Evolutionary conservation across 2,113 vertebrate genomes (phyloP), one percentile per base, ranked within the genome.

Genomic region (Deroptyus accipitrinus): DNA sequence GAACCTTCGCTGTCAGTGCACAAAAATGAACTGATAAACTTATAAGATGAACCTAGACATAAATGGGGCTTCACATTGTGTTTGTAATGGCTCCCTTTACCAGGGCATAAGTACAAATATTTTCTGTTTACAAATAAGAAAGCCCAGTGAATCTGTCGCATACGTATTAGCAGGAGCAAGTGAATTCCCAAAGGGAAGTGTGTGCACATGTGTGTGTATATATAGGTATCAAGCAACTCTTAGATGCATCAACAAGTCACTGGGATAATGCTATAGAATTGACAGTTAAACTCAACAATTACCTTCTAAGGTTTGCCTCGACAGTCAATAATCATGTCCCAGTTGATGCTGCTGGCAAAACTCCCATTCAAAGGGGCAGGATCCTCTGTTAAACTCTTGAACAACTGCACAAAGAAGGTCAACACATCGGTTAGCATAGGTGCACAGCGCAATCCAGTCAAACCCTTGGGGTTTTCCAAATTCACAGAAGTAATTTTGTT

Each of bases 1-100:
- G 89, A 31, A 96, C 37, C 5, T 86, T 69, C 2, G 97, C 97
- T 52, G 73, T 98, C 85, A 98, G 67, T 1, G 96, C 93, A 80
- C 98, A 35, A 98, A 98, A 88, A 98, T 97, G 94, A 99, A 98
- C 89, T 98, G 97, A 94, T 98, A 98, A 84, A 97, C 97, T 95
- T 98, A 98, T 96, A 98, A 97, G 94, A 98, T 95, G 90, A 98
- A 97, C 57, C 86, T 75, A 77, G 98, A 95, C 97, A 97, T 97
- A 96, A 98, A 98, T 79, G 95, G 94, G n/a, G 97, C 96, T 18
- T 95, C 82, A 4, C 88, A 90, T 4, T 96, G 96, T 91, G 96
- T 98, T 99, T 92, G 95, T 96, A 93, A 98, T 92, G 17, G 96
- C 97, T 7, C 95, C 97, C 3, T 97, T 96, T 83, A 98, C 97